A percentile compares a stretch with the other conserved stretches of the same genome.
These are phyloP conservation scores for Telenomus remus DNA, from an alignment of 1,140 invertebrate species.

Conservation along the genomic window DNA sequence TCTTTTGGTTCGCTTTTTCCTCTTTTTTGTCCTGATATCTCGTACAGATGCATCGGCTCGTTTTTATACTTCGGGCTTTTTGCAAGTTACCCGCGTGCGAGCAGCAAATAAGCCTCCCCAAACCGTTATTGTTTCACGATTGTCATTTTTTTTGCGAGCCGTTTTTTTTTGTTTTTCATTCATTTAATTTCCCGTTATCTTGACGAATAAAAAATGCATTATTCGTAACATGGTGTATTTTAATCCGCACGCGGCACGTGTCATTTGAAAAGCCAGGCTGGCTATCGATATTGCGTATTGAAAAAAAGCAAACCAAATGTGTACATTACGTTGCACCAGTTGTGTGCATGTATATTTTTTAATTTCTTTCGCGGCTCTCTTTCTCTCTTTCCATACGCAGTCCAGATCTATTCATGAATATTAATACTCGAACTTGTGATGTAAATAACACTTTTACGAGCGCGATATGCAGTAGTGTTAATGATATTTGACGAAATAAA, in stretches of 20 bases:
- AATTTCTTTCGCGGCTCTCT: conserved; percentile 41
- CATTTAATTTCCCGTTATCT: neutral
- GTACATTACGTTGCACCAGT: conserved; percentile 47
- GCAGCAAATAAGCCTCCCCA: conserved; percentile 18
- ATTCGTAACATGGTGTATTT: conserved; percentile 23
- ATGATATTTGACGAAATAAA: conserved; percentile 61
- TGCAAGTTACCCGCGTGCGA: conserved; percentile 21
- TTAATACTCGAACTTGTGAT: conserved; percentile 57
- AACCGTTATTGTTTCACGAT: conserved; percentile 5
- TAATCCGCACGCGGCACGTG: conserved; percentile 50
- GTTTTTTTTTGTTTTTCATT: conserved; percentile 1
- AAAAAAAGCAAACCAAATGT: conserved; percentile 55
- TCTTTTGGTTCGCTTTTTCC: conserved; percentile 34
- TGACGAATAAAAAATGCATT: conserved; percentile 15
- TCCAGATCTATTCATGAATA: conserved; percentile 58
- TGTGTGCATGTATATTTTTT: conserved; percentile 51
- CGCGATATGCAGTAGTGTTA: conserved; percentile 56
- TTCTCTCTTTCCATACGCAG: conserved; percentile 49
- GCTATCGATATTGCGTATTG: conserved; percentile 60
- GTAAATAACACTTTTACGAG: conserved; percentile 60
- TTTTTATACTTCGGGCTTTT: conserved; percentile 37
- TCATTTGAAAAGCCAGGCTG: conserved; percentile 40
- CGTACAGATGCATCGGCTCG: conserved; percentile 33
- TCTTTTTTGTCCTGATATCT: conserved; percentile 11
- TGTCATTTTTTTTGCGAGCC: conserved; percentile 5